Conservation (phyloP, 1,140 invertebrate genomes). For the Drosophila nasuta region DNA sequence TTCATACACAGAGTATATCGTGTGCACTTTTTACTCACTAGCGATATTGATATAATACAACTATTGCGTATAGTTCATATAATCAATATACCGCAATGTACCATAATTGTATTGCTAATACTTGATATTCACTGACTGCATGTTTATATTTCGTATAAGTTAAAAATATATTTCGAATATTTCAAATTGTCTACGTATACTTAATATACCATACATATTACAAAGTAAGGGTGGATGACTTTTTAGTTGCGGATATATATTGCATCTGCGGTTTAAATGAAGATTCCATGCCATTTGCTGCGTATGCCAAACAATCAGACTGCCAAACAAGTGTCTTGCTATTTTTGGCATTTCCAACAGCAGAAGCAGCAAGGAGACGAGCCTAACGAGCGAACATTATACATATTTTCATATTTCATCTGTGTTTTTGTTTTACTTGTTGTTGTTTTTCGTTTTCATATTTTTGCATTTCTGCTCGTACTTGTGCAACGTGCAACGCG, state of each 20-base stretch:
- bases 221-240: too few relatives aligned
- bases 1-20: too few relatives aligned
- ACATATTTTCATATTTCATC: slow-evolving; percentile 25
- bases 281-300: not conserved
- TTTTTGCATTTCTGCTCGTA: slow-evolving; percentile 19
- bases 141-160: too few relatives aligned
- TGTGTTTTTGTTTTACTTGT: slow-evolving; percentile 1
- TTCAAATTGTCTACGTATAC: too few relatives aligned
- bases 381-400: slow-evolving; percentile 43
- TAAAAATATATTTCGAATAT: too few relatives aligned
- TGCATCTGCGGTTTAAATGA: not conserved
- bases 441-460: slow-evolving; percentile 2
- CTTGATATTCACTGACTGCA: too few relatives aligned
- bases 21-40: too few relatives aligned
- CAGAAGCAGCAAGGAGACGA: not conserved
- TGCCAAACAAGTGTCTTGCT: slow-evolving; percentile 30
- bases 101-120: too few relatives aligned
- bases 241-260: not conserved
- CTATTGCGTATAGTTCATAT: too few relatives aligned
- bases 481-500: slow-evolving; percentile 19
- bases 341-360: slow-evolving; percentile 27
- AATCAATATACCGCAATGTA: too few relatives aligned
- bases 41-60: too few relatives aligned
- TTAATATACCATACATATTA: too few relatives aligned
- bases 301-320: slow-evolving; percentile 21